Base-by-base conservation (phyloP, 1,140 invertebrate species). In the Conus ventricosus region DNA sequence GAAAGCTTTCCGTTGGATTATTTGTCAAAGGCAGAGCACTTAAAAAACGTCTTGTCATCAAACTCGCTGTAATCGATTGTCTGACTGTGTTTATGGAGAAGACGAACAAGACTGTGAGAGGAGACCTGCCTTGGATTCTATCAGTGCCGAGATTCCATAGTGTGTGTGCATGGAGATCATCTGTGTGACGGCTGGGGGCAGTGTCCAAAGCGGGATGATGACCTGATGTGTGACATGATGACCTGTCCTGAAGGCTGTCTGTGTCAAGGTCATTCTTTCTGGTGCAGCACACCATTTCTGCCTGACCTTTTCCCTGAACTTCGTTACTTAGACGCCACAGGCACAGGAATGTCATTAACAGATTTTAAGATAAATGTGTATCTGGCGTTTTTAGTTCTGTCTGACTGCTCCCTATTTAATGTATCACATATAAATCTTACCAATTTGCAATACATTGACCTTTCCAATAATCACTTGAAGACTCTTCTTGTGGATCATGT, bases 11-110 rank as follows among this genome's bases (percentile, higher is more conserved):
- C n/a, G n/a, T n/a, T n/a, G n/a, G n/a, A n/a, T n/a, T n/a, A n/a
- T n/a, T n/a, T n/a, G n/a, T n/a, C n/a, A n/a, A n/a, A n/a, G n/a
- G n/a, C n/a, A n/a, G n/a, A n/a, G n/a, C n/a, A n/a, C n/a, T n/a
- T n/a, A n/a, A n/a, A n/a, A n/a, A n/a, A n/a, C n/a, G n/a, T n/a
- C n/a, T n/a, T n/a, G n/a, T n/a, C n/a, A n/a, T n/a, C n/a, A n/a
- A n/a, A 84, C 85, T 60, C 84, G 88, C 60, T 88, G 88, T 27
- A 88, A 88, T 82, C 83, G 88, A 20, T 7, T 85, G 83, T n/a
- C 39, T 25, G 88, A 63, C 60, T 63, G 60, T 63, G 60, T 63
- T 63, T 55, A 85, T 60, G 67, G 71, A 10, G 88, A 88, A 71
- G 88, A 88, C 54, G 88, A 88, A 55, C 63, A 57, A 23, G 17